Conservation (phyloP, 2,113 vertebrate genomes). For the Cheilinus undulatus region DNA sequence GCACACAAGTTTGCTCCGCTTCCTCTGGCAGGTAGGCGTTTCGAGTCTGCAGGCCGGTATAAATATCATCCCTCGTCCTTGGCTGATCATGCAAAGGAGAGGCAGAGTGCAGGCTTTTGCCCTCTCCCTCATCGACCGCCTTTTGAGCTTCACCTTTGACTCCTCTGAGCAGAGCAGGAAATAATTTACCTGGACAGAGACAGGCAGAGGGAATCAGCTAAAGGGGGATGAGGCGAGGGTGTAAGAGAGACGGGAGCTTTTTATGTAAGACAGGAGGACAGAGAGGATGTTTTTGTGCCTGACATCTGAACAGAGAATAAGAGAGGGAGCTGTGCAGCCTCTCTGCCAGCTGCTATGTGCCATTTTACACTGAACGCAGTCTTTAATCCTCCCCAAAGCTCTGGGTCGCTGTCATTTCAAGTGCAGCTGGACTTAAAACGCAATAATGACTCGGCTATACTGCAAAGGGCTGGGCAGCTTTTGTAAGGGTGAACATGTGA, state of each 20-base stretch:
- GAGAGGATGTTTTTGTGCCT: slow-evolving; percentile 36
- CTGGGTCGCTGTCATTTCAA: slow-evolving; percentile 69
- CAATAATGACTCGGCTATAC: slow-evolving; percentile 51
- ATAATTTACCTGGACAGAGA: slow-evolving; percentile 48
- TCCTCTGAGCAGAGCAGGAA: slow-evolving; percentile 24
- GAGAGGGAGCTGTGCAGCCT: slow-evolving; percentile 31
- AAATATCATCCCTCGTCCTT: slow-evolving; percentile 62
- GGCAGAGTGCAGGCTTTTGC: slow-evolving; percentile 25
- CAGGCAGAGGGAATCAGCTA: slow-evolving; percentile 14
- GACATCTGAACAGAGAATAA: slow-evolving; percentile 7
- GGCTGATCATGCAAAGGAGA: slow-evolving; percentile 21
- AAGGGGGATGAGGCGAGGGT: slow-evolving; percentile 9
- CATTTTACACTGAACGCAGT: slow-evolving; percentile 42
- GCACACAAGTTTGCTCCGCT: slow-evolving; percentile 33
- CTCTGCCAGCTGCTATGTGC: slow-evolving; percentile 58
- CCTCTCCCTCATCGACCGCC: slow-evolving; percentile 42
- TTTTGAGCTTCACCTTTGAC: slow-evolving; percentile 57
- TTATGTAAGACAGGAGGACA: slow-evolving; percentile 41
- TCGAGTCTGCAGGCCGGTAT: slow-evolving; percentile 5
- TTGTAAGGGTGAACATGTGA: slow-evolving; percentile 28
- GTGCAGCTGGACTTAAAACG: slow-evolving; percentile 67
- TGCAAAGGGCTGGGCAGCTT: slow-evolving; percentile 49
- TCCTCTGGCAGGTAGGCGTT: slow-evolving; percentile 31
- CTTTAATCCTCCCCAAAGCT: slow-evolving; percentile 68
- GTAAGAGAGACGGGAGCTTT: slow-evolving; percentile 47